Evolutionary conservation across 1,140 invertebrate species (phyloP), one percentile per base, ranked within the genome.

Genomic region (Lamellibrachia luymesi): DNA sequence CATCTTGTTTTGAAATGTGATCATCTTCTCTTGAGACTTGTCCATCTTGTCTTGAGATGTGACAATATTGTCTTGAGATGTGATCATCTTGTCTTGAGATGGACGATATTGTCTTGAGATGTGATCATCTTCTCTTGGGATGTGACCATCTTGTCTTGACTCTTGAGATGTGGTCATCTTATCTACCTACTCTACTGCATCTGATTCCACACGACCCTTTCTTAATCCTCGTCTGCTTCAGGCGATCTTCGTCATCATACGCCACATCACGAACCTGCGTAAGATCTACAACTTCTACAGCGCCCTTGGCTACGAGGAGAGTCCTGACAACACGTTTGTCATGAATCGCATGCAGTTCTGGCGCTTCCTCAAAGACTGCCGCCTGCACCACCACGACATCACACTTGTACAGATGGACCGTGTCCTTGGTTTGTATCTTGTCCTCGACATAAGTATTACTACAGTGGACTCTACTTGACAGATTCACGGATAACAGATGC

Each of bases 321-420:
- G 95, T 94, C 94, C 94, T n/a, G 96, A 96, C 93, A 96, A 96
- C 93, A 96, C 96, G 4, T 96, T 94, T 93, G 95, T 96, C 25
- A 95, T 96, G 95, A 96, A 95, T 91, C 95, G 95, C 52, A 95
- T 96, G 95, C 96, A 96, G 94, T 96, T 96, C 94, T 96, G 96
- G 96, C 93, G 96, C 90, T 95, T 96, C 92, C 90, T 96, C 92
- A 96, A 96, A 94, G 96, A 96, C 93, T 96, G 96, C 93, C 91
- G 94, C 50, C 93, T 96, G 38, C 96, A 96, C 94, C 95, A 96
- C 80, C 91, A 95, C 17, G 94, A 95, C 90, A 93, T 94, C 2
- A 95, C 95, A 17, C 94, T 96, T 0, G 96, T 95, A 92, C 95
- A 96, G 90, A 96, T 96, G 95, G 96, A 96, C 93, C 94, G 96